Evolutionary conservation across 2,797 vertebrate genomes (phyloP).

Genomic region (Benthosema pterotum): DNA sequence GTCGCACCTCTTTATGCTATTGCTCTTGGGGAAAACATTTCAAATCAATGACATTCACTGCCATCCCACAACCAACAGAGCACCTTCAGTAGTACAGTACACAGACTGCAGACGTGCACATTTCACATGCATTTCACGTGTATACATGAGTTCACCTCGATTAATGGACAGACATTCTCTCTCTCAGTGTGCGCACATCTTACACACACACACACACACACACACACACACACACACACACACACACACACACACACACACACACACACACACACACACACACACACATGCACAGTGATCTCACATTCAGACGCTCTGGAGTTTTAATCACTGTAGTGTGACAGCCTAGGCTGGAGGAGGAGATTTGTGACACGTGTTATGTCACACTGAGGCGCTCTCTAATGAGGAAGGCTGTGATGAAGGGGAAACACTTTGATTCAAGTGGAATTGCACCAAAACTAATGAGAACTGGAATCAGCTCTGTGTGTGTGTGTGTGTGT

Average conservation of each 20-base stretch:
- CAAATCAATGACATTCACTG: constrained; percentile 28
- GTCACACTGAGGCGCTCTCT: constrained; percentile 40
- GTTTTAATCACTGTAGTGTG: constrained; percentile 42
- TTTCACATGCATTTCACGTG: background rate
- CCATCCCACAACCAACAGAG: too few relatives aligned
- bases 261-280: background rate
- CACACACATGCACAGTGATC: constrained; percentile 16
- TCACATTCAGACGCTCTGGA: background rate
- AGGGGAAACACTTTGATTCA: constrained; percentile 17
- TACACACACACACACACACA: background rate
- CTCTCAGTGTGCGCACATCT: too few relatives aligned
- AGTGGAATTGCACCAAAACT: constrained; percentile 29
- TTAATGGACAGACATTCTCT: background rate
- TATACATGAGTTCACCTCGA: background rate
- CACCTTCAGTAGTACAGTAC: background rate
- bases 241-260: background rate
- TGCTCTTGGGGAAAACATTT: constrained; percentile 16
- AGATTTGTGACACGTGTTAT: constrained; percentile 47
- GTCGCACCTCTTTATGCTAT: too few relatives aligned
- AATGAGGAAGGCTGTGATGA: constrained; percentile 45
- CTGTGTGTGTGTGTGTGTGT: constrained; percentile 20
- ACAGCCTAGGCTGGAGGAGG: constrained; percentile 22
- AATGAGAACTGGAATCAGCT: constrained; percentile 43
- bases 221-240: background rate
- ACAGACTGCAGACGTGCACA: background rate